Evolutionary conservation across 2,888 invertebrate genomes (phyloP), one percentile per base, ranked within the genome.

Genomic region (Stegophylla sp.): DNA sequence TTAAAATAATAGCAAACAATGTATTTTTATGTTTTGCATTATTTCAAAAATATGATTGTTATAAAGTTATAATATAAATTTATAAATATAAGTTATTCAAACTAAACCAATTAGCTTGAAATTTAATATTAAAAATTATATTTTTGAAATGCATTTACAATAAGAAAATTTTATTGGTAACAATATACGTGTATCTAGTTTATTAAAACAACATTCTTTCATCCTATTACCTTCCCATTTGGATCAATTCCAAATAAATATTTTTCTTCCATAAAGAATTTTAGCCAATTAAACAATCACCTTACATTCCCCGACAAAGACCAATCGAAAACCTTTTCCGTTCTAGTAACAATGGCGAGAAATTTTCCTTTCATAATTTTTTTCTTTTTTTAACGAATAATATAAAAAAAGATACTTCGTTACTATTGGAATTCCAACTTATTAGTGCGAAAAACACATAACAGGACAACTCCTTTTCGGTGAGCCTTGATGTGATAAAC

Each of bases 401-500:
- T 59, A 12, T 41, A 67, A 20, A 66, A 43, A 23, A 23, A 45
- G 45, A 61, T 34, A 48, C 43, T 34, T 45, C 34, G 45, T 41
- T 69, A 51, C 34, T 20, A 71, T 71, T 26, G 79, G 79, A 79
- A 79, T 79, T 71, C 51, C 23, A 61, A 61, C 79, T 71, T 71
- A 79, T 79, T 79, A 79, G 79, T 79, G 71, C 79, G 79, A 79
- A 79, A 79, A 79, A 79, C 48, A 71, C 61, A 79, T 59, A n/a
- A 26, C 61, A 48, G n/a, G 61, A 79, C 79, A 48, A 71, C 48
- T 79, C 59, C 67, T 67, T 69, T 77, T 77, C 10, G 51, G 59
- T 48, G 69, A 61, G 63, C 69, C 79, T 69, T 41, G 79, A 79
- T 20, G 71, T 61, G 23, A 61, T 79, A 71, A 79, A 79, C 79